phyloP scores from a whole-genome alignment of 2,888 invertebrate genomes.

The Dugesia japonica region DNA sequence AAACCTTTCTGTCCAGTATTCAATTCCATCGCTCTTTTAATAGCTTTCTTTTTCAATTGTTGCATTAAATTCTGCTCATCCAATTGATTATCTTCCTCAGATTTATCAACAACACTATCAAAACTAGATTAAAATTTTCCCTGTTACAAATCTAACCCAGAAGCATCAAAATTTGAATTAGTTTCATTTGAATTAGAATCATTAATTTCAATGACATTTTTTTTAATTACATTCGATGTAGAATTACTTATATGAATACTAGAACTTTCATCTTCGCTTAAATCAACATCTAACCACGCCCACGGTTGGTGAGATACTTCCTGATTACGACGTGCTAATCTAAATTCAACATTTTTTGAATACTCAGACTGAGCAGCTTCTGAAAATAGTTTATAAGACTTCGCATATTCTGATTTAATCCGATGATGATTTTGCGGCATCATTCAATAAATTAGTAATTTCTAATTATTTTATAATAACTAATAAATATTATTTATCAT shows the following conservation, averaged over 20 bases:
- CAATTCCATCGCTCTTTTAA: neutral
- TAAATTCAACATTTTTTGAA: neutral
- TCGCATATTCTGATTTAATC: neutral
- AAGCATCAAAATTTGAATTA: too few species aligned
- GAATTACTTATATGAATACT: too few species aligned
- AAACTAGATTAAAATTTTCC: too few species aligned
- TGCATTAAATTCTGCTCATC: neutral
- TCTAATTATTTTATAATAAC: too few species aligned
- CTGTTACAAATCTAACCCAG: too few species aligned
- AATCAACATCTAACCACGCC: slow-evolving; percentile 1
- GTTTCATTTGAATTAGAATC: too few species aligned
- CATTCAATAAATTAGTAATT: neutral
- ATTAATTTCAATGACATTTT: too few species aligned
- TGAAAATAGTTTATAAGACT: neutral
- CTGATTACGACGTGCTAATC: neutral
- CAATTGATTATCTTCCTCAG: too few species aligned
- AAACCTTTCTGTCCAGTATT: neutral
- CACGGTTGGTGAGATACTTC: neutral
- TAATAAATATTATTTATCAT: neutral
- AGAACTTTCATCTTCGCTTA: neutral
- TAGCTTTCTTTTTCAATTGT: neutral
- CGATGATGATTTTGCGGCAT: neutral
- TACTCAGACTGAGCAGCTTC: neutral
- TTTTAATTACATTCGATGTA: too few species aligned
- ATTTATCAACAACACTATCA: too few species aligned